Percentiles rank a stretch among this genome's conserved stretches.
phyloP scores from a whole-genome alignment of 1,140 invertebrate genomes.

The Teleopsis dalmanni region DNA sequence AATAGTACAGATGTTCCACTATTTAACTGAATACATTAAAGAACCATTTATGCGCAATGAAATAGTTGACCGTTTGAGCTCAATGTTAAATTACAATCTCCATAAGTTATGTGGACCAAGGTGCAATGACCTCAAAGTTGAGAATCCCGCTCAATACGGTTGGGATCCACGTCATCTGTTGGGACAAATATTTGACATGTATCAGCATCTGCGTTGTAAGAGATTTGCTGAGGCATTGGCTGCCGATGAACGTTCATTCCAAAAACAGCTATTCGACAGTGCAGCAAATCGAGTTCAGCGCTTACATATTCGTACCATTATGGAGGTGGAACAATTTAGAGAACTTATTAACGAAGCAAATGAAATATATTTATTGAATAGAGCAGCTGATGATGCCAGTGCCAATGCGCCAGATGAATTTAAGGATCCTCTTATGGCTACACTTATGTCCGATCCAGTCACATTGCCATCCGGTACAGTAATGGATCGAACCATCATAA shows the following conservation, averaged over 20 bases:
- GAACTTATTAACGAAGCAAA: slow-evolving; percentile 71
- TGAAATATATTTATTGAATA: slow-evolving; percentile 69
- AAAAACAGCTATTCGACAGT: slow-evolving; percentile 83
- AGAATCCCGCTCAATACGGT: slow-evolving; percentile 86
- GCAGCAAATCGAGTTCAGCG: slow-evolving; percentile 73
- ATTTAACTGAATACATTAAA: slow-evolving; percentile 84
- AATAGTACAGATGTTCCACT: slow-evolving; percentile 97
- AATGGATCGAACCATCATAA: slow-evolving; percentile 91
- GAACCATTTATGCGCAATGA: slow-evolving; percentile 88
- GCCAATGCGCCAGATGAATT: slow-evolving; percentile 96
- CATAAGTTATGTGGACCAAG: slow-evolving; percentile 95
- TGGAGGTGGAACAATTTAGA: slow-evolving; percentile 75
- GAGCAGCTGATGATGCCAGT: slow-evolving; percentile 80
- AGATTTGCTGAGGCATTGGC: slow-evolving; percentile 82
- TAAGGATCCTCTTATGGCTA: slow-evolving; percentile 94
- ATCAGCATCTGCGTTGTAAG: slow-evolving; percentile 89
- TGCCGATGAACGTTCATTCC: slow-evolving; percentile 89
- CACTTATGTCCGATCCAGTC: slow-evolving; percentile 94
- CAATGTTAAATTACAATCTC: slow-evolving; percentile 96
- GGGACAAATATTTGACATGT: slow-evolving; percentile 89
- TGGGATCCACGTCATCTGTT: slow-evolving; percentile 90
- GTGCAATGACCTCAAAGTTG: slow-evolving; percentile 95
- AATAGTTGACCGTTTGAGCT: slow-evolving; percentile 84
- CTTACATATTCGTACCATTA: slow-evolving; percentile 70
- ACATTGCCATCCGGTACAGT: slow-evolving; percentile 85